Evolutionary conservation across 1,140 invertebrate genomes (phyloP).

Genomic region (Limonius californicus): DNA sequence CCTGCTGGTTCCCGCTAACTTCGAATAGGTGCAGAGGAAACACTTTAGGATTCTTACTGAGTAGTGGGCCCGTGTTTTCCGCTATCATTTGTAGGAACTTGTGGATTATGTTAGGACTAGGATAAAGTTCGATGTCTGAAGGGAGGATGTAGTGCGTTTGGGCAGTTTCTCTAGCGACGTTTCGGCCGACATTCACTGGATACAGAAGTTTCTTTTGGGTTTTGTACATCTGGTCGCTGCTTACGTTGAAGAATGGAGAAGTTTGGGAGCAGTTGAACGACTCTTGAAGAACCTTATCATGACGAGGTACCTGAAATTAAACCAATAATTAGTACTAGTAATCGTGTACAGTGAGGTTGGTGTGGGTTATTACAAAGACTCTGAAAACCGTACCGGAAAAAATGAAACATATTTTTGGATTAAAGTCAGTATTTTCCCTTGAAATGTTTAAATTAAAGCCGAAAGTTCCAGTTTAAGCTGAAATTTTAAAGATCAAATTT

Average conservation of each 20-base stretch:
- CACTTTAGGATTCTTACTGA: slow-evolving; percentile 66
- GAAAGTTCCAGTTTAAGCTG: too few species aligned
- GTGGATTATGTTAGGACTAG: slow-evolving; percentile 70
- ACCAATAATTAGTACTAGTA: background rate
- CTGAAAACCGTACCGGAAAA: too few species aligned
- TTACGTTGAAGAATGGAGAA: slow-evolving; percentile 66
- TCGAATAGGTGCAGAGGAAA: slow-evolving; percentile 82
- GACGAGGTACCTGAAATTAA: slow-evolving; percentile 59
- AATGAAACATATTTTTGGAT: too few species aligned
- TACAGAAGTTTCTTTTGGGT: slow-evolving; percentile 75
- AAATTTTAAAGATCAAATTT: too few species aligned
- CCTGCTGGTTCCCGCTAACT: slow-evolving; percentile 64
- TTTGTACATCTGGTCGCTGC: slow-evolving; percentile 68
- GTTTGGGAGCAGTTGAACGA: slow-evolving; percentile 66
- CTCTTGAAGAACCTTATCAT: slow-evolving; percentile 56
- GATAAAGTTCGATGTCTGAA: slow-evolving; percentile 85
- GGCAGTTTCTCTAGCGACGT: slow-evolving; percentile 77
- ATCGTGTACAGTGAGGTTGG: too few species aligned
- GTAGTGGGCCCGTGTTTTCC: slow-evolving; percentile 61
- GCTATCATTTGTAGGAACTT: slow-evolving; percentile 81
- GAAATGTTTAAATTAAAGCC: too few species aligned
- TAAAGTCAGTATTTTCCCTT: too few species aligned
- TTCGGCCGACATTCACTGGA: slow-evolving; percentile 83
- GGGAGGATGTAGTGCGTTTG: slow-evolving; percentile 80
- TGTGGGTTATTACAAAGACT: too few species aligned